Conservation (phyloP, 2,113 vertebrate genomes). For the Mobula birostris region DNA sequence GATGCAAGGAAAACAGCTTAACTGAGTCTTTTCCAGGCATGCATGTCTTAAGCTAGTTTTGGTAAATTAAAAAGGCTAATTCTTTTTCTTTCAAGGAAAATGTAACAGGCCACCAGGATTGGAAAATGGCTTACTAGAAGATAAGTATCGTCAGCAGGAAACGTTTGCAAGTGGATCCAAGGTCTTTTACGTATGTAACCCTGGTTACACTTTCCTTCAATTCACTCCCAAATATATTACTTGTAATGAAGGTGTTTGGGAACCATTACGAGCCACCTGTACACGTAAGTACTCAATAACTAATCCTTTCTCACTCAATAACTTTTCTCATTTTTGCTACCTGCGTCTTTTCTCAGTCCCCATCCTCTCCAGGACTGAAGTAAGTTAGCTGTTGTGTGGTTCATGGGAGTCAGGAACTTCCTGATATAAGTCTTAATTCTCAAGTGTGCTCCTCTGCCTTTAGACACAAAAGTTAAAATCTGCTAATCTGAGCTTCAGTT, state of each 20-base stretch:
- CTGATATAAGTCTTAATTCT: neutral
- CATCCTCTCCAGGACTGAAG: neutral
- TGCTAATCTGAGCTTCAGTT: neutral
- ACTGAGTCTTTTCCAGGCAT: too few species aligned
- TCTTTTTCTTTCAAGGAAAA: neutral
- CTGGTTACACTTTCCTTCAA: fast-evolving
- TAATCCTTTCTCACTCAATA: too few species aligned
- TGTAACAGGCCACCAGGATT: neutral
- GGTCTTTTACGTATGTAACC: neutral
- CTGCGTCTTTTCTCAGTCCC: neutral
- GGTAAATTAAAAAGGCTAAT: neutral
- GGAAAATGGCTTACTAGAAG: neutral
- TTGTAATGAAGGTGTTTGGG: neutral
- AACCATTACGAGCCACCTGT: neutral
- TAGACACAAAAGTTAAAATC: neutral
- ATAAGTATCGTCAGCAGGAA: fast-evolving
- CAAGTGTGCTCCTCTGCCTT: neutral
- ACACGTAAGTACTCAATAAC: neutral
- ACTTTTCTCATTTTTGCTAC: neutral
- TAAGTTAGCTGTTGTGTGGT: neutral
- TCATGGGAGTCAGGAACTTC: neutral
- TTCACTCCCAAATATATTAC: fast-evolving
- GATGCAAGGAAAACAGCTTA: too few species aligned
- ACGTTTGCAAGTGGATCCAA: neutral
- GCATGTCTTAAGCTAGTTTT: too few species aligned